Evolutionary conservation across 2,113 vertebrate species (phyloP), one percentile per base, ranked within the genome.

Genomic region (Eubucco bourcierii): DNA sequence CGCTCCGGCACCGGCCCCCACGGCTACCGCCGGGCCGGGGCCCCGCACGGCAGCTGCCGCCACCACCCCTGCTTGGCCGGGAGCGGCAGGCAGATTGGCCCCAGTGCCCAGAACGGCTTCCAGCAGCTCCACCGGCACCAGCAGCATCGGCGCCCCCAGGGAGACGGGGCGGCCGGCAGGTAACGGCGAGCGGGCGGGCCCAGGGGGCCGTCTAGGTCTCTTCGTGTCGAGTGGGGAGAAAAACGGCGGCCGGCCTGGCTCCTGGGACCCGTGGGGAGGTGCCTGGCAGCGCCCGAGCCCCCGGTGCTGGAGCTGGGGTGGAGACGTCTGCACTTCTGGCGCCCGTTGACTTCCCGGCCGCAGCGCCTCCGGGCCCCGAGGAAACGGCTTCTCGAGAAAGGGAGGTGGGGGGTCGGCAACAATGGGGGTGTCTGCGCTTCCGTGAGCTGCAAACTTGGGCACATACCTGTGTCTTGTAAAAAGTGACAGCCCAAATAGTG

Each of bases 151-250:
- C 53, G 4, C 77, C 80, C 34, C 89, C 14, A 67, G 97, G 83
- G 96, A 97, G 18, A 7, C 91, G 31, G 95, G 85, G 27, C 90
- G 96, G 50, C 97, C 96, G n/a, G 97, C 97, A 73, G 97, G 97
- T 98, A 52, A 52, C 23, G 47, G 47, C 20, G 50, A 24, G 94
- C 97, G 97, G 27, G 17, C 33, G 27, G 33, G 4, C 50, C 50
- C 55, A 14, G 16, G 25, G 59, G 9, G 27, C 18, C 47, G 53
- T 8, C 31, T 4, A 21, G 27, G 79, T 23, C 31, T 20, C 75
- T 77, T 37, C 8, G 17, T 75, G 66, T 37, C 7, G 23, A 16
- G 53, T 34, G n/a, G 56, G 65, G 28, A 3, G 33, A 7, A 13
- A 39, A 14, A 21, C 6, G 7, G 17, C 9, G 27, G 52, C 46